Evolutionary conservation across 2,113 vertebrate species (phyloP).

Genomic region (Grammomys dolichurus): DNA sequence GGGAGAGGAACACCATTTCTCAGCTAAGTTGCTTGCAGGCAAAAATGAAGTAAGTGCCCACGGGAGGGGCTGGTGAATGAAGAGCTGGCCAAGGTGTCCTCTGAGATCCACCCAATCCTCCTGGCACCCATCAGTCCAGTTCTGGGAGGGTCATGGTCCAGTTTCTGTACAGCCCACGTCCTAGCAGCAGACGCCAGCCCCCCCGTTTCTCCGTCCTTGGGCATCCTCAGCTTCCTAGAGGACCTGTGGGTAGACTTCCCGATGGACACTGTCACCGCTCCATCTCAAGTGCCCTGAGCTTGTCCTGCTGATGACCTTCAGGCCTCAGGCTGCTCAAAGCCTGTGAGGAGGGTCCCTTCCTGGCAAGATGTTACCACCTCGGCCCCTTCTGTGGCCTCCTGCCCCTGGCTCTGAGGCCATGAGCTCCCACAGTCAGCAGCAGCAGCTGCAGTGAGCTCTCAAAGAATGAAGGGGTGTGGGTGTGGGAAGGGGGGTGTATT

Average conservation of each 20-base stretch:
- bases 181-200: not conserved
- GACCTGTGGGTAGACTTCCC: not conserved
- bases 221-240: not conserved
- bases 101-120: not conserved
- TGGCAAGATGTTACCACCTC: not conserved
- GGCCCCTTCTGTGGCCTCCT: not conserved
- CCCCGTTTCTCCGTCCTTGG: fast-evolving
- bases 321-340: not conserved
- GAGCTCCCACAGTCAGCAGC: not conserved
- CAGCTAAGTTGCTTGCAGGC: not conserved
- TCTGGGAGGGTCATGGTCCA: not conserved
- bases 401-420: not conserved
- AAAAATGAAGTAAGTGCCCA: not conserved
- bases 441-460: not conserved
- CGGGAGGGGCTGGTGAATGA: not conserved
- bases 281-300: not conserved
- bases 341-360: not conserved
- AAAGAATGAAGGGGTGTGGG: too few species aligned
- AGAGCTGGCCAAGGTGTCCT: not conserved
- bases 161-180: not conserved
- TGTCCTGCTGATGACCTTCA: not conserved
- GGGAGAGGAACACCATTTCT: not conserved
- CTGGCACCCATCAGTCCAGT: fast-evolving
- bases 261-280: fast-evolving
- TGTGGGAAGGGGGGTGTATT: fast-evolving